A percentile compares a stretch with the other conserved stretches of the same genome.
phyloP scores from a whole-genome alignment of 2,113 vertebrate species.

The Oophaga pumilio region DNA sequence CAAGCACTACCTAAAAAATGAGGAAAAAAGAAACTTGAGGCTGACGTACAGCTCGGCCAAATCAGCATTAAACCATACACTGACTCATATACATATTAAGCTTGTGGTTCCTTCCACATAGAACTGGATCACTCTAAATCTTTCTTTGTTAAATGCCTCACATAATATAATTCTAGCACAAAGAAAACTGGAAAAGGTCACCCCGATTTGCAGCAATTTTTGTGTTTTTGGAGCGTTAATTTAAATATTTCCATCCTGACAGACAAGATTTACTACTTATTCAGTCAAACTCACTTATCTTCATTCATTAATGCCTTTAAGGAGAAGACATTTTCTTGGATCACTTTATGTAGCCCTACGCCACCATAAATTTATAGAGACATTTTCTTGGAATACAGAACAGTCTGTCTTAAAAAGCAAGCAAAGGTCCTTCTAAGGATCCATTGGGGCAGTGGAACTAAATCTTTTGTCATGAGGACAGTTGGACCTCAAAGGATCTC shows the following conservation, averaged over 20 bases:
- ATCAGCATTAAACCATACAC: not conserved
- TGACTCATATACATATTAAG: conserved; percentile 38
- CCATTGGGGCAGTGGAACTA: conserved; percentile 33
- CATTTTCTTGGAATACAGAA: conserved; percentile 54
- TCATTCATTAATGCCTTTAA: conserved; percentile 55
- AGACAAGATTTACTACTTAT: conserved; percentile 53
- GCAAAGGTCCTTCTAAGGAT: not conserved
- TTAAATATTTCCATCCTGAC: conserved; percentile 47
- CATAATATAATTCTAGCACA: conserved; percentile 36
- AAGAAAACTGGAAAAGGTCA: conserved; percentile 47
- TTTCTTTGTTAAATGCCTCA: conserved; percentile 18
- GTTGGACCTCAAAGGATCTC: conserved; percentile 43
- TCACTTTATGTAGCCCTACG: conserved; percentile 53
- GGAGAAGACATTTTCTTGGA: conserved; percentile 56
- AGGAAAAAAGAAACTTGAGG: not conserved
- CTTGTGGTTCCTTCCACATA: conserved; percentile 6
- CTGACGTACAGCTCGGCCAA: not conserved
- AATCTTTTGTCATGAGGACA: conserved; percentile 50
- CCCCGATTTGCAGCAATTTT: conserved; percentile 44
- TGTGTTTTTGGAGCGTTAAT: conserved; percentile 46
- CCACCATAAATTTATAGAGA: conserved; percentile 54
- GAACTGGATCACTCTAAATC: conserved; percentile 24
- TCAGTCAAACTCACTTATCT: conserved; percentile 57
- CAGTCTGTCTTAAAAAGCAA: conserved; percentile 21
- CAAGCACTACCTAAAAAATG: not conserved